These are phyloP conservation scores for Hemibagrus wyckioides DNA, from an alignment of 2,113 vertebrate species.

Conservation along the genomic window DNA sequence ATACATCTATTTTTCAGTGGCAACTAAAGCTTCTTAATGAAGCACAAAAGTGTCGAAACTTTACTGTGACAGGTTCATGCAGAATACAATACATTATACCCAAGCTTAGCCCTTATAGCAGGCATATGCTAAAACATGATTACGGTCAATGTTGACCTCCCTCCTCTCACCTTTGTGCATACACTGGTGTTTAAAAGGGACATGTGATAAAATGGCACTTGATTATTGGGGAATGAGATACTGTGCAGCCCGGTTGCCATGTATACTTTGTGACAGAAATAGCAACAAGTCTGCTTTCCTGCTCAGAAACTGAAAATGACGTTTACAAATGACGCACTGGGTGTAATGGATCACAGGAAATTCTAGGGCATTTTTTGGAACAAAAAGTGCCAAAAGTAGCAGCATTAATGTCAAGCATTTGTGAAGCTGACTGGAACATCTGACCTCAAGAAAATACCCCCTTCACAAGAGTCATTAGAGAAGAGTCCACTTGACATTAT, in stretches of 20 bases:
- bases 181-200: background rate
- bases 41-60: background rate
- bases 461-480: background rate
- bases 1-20: background rate
- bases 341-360: no score
- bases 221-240: background rate
- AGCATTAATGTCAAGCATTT: background rate
- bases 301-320: background rate
- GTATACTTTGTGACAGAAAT: constrained; percentile 5
- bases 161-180: background rate
- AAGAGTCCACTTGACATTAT: background rate
- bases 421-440: background rate
- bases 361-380: background rate
- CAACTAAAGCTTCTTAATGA: background rate
- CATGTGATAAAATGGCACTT: background rate
- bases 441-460: background rate
- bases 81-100: background rate
- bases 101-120: background rate
- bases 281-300: background rate
- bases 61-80: background rate
- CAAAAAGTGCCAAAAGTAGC: background rate
- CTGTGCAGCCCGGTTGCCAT: background rate
- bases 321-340: background rate
- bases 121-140: background rate
- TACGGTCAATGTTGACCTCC: background rate